Conservation (phyloP, 2,888 invertebrate species). For the Drosophila mettleri region DNA sequence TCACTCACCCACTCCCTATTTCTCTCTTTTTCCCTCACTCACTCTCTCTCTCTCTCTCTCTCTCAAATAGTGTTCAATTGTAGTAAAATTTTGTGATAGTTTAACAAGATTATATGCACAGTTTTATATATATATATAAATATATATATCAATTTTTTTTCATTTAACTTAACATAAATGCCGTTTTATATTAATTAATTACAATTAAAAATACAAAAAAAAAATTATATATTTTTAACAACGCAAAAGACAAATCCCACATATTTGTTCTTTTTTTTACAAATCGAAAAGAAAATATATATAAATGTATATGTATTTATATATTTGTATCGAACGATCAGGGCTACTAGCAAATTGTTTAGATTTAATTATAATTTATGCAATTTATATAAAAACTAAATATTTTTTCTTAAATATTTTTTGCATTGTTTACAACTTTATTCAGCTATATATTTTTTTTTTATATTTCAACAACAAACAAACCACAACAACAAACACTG, state of each 20-base stretch:
- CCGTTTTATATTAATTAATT: slow-evolving; percentile 7
- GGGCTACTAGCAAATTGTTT: slow-evolving; percentile 70
- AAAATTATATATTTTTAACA: not conserved
- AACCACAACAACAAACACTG: slow-evolving; percentile 68
- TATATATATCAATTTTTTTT: slow-evolving; percentile 19
- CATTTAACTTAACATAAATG: not conserved
- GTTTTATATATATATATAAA: slow-evolving; percentile 20
- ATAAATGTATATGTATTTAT: not conserved
- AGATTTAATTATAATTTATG: slow-evolving; percentile 44
- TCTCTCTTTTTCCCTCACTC: not conserved
- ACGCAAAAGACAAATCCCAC: slow-evolving; percentile 50
- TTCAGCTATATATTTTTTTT: slow-evolving; percentile 28
- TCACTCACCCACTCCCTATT: not conserved
- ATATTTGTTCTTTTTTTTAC: slow-evolving; percentile 15
- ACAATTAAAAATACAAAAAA: not conserved
- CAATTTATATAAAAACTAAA: slow-evolving; percentile 7
- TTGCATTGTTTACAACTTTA: slow-evolving; percentile 14
- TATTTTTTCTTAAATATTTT: slow-evolving; percentile 9
- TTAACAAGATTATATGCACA: slow-evolving; percentile 44
- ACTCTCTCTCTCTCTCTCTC: not conserved
- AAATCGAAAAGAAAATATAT: slow-evolving; percentile 2
- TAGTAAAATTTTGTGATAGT: slow-evolving; percentile 69
- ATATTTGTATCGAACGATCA: slow-evolving; percentile 45
- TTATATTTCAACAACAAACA: slow-evolving; percentile 57
- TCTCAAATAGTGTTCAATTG: slow-evolving; percentile 62